Base-by-base conservation (phyloP, 1,140 invertebrate species). In the Mizuhopecten yessoensis region DNA sequence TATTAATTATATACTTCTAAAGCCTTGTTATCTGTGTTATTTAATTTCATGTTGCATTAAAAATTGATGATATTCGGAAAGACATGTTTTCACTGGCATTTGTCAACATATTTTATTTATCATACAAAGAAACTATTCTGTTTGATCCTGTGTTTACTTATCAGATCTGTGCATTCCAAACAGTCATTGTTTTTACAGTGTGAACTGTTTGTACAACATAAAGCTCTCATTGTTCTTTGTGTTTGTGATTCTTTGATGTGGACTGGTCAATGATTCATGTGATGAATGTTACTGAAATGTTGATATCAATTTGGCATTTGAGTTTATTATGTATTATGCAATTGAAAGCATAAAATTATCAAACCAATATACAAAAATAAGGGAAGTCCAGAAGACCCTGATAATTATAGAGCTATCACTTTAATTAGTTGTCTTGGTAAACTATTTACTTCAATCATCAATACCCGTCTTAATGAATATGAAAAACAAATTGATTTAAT, bases 131-230 rank as follows among this genome's bases (percentile, higher is more conserved):
- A 75, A 75, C 5, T n/a, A 75, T 75, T 75, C n/a, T 75, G 57
- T 75, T 75, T 75, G 57, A 75, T 75, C 57, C 17, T 75, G 57
- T 75, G 57, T 75, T 75, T 75, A n/a, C 29, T n/a, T 75, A 75
- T 75, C 1, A 75, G 57, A 75, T 75, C 11, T 29, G 23, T 75
- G 17, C 57, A 75, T 75, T 75, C 57, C 57, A 75, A 75, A 75
- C 57, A 75, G 17, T 29, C 17, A 29, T 75, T 75, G 57, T 75
- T 75, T 75, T 75, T 0, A 75, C 57, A 29, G n/a, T 75, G 57
- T 75, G 11, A 75, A 75, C 57, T 75, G 57, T 75, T 75, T 29
- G 57, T 75, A 75, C 57, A 75, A 45, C n/a, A 75, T n/a, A 29
- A 75, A 5, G n/a, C 57, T 29, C 11, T 29, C n/a, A 75, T 75